Evolutionary conservation across 2,888 invertebrate genomes (phyloP).

Genomic region (Clitarchus hookeri): DNA sequence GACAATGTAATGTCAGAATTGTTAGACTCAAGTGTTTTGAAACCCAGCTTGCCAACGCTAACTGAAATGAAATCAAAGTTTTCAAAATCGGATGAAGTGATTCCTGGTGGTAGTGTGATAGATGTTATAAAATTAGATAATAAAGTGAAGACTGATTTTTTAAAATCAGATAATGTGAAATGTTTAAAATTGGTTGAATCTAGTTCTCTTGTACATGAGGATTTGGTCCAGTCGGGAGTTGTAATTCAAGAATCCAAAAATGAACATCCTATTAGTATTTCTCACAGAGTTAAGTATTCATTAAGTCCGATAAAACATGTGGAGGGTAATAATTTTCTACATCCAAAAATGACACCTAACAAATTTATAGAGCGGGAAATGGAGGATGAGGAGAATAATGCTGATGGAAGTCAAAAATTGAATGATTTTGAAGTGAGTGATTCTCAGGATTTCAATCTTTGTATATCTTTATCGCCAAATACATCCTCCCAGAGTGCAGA

Average conservation of each 20-base stretch:
- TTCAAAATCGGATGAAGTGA: neutral
- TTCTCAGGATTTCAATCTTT: neutral
- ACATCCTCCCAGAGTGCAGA: neutral
- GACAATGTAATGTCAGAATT: neutral
- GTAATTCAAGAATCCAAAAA: neutral
- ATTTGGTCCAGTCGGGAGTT: neutral
- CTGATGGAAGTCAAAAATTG: neutral
- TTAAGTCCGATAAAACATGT: neutral
- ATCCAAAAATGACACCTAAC: neutral
- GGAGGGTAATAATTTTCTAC: neutral
- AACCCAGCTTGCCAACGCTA: neutral
- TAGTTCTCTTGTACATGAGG: neutral
- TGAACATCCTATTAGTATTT: neutral
- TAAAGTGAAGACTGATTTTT: neutral
- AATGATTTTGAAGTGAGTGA: neutral
- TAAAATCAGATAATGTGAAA: neutral
- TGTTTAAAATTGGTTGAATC: neutral
- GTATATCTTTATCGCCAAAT: slow-evolving; percentile 6
- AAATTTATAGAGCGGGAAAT: neutral
- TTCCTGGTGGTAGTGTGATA: neutral
- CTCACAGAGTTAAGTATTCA: neutral
- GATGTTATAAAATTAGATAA: neutral
- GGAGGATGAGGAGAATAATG: neutral
- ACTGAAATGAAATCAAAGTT: neutral
- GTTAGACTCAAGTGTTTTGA: too few species aligned